Conservation (phyloP, 2,888 invertebrate genomes). For the Aricia artaxerxes region DNA sequence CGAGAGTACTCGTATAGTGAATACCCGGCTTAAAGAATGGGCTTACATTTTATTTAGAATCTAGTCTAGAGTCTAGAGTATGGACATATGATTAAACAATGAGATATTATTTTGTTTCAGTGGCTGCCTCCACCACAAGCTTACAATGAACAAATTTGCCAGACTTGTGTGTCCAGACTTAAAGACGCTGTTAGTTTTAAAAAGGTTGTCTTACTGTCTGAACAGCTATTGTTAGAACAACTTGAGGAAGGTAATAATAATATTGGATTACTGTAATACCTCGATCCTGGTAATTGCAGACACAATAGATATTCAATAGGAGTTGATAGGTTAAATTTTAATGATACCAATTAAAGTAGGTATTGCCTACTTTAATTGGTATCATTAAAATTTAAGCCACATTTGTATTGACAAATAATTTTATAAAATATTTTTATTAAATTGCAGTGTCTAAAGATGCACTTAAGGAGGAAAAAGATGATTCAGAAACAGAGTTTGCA, state of each 20-base stretch:
- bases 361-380: no score
- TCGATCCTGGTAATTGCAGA: no score
- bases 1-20: no score
- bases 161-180: conserved; percentile 49
- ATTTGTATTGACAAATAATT: no score
- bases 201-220: conserved; percentile 40
- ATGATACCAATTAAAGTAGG: neutral
- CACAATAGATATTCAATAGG: no score
- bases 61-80: neutral
- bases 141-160: conserved; percentile 53
- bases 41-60: no score
- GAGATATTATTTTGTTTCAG: conserved; percentile 34
- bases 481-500: conserved; percentile 33
- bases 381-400: no score
- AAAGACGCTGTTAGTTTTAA: conserved; percentile 51
- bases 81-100: neutral
- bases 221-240: conserved; percentile 34
- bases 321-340: neutral
- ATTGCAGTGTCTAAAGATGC: conserved; percentile 8
- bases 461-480: conserved; percentile 35
- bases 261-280: neutral
- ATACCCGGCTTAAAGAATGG: no score
- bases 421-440: no score
- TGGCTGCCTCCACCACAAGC: conserved; percentile 34
- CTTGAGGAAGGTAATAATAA: conserved; percentile 33